Evolutionary conservation across 1,140 invertebrate species (phyloP).

Genomic region (Drosophila orosa): DNA sequence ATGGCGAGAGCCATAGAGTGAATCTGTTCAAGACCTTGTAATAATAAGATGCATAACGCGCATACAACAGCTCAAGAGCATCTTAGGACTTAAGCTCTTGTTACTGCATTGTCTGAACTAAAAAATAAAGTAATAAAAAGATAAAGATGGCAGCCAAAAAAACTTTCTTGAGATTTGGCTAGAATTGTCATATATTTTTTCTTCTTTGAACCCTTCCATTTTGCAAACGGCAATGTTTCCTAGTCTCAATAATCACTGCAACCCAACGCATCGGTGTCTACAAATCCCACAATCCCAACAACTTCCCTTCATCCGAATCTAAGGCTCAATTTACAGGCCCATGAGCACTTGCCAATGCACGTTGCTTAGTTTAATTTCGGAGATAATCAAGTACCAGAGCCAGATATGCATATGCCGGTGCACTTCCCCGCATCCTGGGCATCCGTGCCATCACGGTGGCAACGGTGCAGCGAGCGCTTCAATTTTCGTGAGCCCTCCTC

Average conservation of each 20-base stretch:
- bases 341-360: slow-evolving; percentile 18
- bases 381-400: slow-evolving; percentile 59
- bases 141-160: no score
- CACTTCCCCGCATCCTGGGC: not conserved
- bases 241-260: not conserved
- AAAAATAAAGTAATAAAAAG: no score
- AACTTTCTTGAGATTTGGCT: not conserved
- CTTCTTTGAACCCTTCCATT: no score
- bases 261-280: not conserved
- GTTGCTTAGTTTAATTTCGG: slow-evolving; percentile 64
- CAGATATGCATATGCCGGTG: slow-evolving; percentile 34
- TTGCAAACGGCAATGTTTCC: no score
- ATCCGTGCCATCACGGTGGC: slow-evolving; percentile 7
- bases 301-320: slow-evolving; percentile 3
- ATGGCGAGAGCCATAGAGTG: not conserved
- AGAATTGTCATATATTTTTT: not conserved
- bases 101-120: no score
- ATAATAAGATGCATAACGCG: not conserved
- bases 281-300: slow-evolving; percentile 1
- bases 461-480: slow-evolving; percentile 40
- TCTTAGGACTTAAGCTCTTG: no score
- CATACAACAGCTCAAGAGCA: no score
- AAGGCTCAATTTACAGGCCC: slow-evolving; percentile 15
- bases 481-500: slow-evolving; percentile 33
- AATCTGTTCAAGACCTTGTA: not conserved